Percentiles rank a stretch among this genome's conserved stretches.
Evolutionary conservation across 2,888 invertebrate genomes (phyloP).

Genomic region (Lagria hirta): DNA sequence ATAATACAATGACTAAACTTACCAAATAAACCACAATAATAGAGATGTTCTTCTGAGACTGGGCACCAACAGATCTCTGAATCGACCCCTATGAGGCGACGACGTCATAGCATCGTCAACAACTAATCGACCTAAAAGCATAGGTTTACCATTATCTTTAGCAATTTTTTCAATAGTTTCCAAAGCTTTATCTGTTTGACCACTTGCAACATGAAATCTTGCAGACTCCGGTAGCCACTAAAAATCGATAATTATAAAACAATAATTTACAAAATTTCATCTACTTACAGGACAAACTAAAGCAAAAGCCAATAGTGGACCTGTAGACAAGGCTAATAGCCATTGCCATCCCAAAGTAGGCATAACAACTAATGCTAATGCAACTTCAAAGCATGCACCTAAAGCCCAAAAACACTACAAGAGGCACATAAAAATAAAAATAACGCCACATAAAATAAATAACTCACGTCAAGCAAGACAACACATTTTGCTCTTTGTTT

Average conservation of each 20-base stretch:
- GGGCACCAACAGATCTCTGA: constrained; percentile 73
- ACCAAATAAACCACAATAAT: constrained; percentile 93
- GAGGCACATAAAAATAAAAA: constrained; percentile 28
- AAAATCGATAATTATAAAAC: constrained; percentile 38
- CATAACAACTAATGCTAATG: constrained; percentile 87
- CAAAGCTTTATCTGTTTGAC: constrained; percentile 82
- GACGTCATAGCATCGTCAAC: constrained; percentile 69
- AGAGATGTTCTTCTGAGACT: constrained; percentile 82
- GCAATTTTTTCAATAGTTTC: constrained; percentile 85
- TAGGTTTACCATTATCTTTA: constrained; percentile 83
- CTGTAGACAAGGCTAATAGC: constrained; percentile 86
- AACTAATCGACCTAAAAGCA: constrained; percentile 82
- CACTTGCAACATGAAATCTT: constrained; percentile 82
- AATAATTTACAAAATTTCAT: constrained; percentile 2
- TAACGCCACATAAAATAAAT: constrained; percentile 23
- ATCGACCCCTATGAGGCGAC: constrained; percentile 65
- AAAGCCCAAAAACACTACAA: constrained; percentile 92
- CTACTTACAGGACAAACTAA: constrained; percentile 72
- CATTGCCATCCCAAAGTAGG: constrained; percentile 90
- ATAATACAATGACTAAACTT: constrained; percentile 30
- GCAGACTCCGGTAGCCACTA: constrained; percentile 96
- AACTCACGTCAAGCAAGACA: constrained; percentile 72
- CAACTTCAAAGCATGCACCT: constrained; percentile 91
- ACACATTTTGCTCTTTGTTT: constrained; percentile 94
- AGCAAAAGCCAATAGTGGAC: constrained; percentile 83